These are phyloP conservation scores for Armadillidium nasatum DNA, from an alignment of 1,140 invertebrate genomes.

Conservation along the genomic window DNA sequence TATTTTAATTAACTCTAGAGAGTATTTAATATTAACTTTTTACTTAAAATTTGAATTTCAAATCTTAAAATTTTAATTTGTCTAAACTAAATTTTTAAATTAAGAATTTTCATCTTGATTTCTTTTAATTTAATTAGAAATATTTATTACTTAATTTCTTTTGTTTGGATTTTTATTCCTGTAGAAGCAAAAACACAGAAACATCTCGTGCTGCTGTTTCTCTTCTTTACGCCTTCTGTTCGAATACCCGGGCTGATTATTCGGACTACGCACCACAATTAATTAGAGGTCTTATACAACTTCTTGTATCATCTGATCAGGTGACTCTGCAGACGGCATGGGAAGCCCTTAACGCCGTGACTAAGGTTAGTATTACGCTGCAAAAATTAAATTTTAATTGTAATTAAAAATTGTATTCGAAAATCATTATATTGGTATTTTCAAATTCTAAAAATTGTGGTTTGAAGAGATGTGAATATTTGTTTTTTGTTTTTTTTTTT, in stretches of 20 bases:
- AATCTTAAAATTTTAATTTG: too few relatives aligned
- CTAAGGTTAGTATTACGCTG: conserved; percentile 55
- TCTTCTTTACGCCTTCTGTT: conserved; percentile 83
- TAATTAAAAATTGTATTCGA: too few relatives aligned
- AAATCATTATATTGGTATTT: too few relatives aligned
- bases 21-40: too few relatives aligned
- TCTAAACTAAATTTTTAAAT: too few relatives aligned
- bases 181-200: conserved; percentile 48
- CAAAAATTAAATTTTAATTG: not conserved
- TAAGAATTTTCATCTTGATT: too few relatives aligned
- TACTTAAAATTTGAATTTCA: too few relatives aligned
- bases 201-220: conserved; percentile 71
- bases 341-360: conserved; percentile 84
- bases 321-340: conserved; percentile 78
- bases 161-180: not conserved
- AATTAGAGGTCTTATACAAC: conserved; percentile 74
- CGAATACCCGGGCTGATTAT: conserved; percentile 79
- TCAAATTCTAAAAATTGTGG: too few relatives aligned
- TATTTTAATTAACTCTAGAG: too few relatives aligned
- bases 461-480: too few relatives aligned
- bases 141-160: not conserved
- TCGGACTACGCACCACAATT: conserved; percentile 81
- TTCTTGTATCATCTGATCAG: conserved; percentile 75
- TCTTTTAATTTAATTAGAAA: not conserved
- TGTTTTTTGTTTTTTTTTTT: too few relatives aligned